phyloP scores from a whole-genome alignment of 2,888 invertebrate species.

The Drosophila mulleri region DNA sequence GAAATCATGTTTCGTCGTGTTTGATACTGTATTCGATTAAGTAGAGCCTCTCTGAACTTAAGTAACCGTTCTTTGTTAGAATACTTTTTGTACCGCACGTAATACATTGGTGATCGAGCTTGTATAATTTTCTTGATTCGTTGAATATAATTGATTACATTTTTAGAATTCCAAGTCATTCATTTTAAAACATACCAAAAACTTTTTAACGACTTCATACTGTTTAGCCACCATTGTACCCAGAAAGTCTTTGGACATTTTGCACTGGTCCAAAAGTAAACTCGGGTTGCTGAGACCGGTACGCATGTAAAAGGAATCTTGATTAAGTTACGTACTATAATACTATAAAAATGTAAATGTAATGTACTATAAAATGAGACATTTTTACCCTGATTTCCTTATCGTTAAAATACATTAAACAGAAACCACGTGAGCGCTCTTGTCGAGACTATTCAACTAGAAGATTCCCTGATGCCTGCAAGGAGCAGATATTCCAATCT shows the following conservation, averaged over 20 bases:
- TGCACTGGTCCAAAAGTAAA: constrained; percentile 71
- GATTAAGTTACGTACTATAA: too few relatives aligned
- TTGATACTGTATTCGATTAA: constrained; percentile 80
- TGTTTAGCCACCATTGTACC: constrained; percentile 40
- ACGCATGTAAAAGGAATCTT: not conserved
- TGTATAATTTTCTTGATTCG: constrained; percentile 81
- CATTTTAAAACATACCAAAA: constrained; percentile 56
- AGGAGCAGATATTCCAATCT: too few relatives aligned
- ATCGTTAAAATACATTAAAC: too few relatives aligned
- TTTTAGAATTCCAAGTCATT: not conserved
- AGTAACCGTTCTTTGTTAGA: constrained; percentile 61
- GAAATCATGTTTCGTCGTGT: constrained; percentile 80
- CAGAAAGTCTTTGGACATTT: constrained; percentile 54
- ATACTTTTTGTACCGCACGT: constrained; percentile 68
- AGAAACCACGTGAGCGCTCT: too few relatives aligned
- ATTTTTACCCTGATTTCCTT: too few relatives aligned
- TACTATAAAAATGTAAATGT: too few relatives aligned
- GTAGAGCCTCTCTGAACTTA: constrained; percentile 64
- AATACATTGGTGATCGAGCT: constrained; percentile 81
- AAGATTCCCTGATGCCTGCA: too few relatives aligned
- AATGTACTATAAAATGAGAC: too few relatives aligned
- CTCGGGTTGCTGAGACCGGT: constrained; percentile 55
- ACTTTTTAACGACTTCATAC: constrained; percentile 70
- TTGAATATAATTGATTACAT: not conserved
- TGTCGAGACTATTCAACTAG: too few relatives aligned